phyloP scores from a whole-genome alignment of 2,888 invertebrate species.

The Clitarchus hookeri region DNA sequence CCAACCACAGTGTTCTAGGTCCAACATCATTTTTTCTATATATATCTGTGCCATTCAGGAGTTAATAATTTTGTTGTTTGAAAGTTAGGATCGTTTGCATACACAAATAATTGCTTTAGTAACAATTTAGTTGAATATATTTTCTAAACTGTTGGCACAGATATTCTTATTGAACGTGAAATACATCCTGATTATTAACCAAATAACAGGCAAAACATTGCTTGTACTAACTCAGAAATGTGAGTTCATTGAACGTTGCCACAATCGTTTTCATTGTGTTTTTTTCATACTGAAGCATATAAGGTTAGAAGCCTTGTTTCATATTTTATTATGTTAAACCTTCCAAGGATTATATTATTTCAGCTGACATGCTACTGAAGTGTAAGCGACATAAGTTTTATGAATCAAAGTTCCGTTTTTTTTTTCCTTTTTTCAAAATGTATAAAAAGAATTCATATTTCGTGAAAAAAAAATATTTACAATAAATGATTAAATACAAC shows the following conservation, averaged over 20 bases:
- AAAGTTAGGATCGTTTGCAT: not conserved
- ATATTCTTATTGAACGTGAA: not conserved
- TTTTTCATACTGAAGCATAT: no score
- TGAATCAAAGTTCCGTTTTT: not conserved
- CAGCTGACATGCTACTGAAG: no score
- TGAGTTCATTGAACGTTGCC: not conserved
- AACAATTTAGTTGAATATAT: not conserved
- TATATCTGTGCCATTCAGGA: not conserved
- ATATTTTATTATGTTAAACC: not conserved
- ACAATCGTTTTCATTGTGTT: not conserved
- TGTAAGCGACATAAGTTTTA: not conserved
- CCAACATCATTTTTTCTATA: not conserved
- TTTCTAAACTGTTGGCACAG: not conserved
- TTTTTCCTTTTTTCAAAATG: not conserved
- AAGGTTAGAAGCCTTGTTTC: not conserved
- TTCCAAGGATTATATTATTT: not conserved
- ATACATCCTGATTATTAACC: not conserved
- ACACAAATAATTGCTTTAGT: not conserved
- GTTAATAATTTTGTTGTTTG: not conserved
- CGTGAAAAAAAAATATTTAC: not conserved
- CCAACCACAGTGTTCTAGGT: not conserved
- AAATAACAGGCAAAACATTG: not conserved
- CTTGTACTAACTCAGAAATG: not conserved
- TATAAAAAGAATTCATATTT: not conserved
- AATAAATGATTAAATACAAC: not conserved